Evolutionary conservation across 2,113 vertebrate species (phyloP).

Genomic region (Turnix velox): DNA sequence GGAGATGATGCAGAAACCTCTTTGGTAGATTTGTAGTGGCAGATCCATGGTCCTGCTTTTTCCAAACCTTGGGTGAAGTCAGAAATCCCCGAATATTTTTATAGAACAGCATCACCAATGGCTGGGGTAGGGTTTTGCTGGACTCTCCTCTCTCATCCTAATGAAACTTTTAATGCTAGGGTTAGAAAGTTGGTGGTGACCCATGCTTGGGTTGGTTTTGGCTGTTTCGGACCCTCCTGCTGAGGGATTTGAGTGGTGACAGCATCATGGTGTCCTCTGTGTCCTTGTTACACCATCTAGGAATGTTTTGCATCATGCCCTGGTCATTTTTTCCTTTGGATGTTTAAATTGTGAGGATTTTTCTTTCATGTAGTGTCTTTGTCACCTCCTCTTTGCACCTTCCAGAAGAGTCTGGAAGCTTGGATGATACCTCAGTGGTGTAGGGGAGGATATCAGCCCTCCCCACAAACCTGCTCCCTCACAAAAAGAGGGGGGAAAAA

Average conservation of each 20-base stretch:
- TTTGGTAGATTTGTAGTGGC: background rate
- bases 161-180: background rate
- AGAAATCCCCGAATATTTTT: background rate
- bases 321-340: background rate
- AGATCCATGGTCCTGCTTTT: background rate
- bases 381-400: background rate
- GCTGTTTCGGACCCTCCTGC: accelerated
- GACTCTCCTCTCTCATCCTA: background rate
- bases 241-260: accelerated
- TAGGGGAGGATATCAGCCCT: background rate
- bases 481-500: background rate
- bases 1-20: accelerated
- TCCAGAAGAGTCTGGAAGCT: accelerated
- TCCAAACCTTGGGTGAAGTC: background rate
- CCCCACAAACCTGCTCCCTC: background rate
- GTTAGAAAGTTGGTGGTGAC: accelerated
- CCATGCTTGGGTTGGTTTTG: background rate
- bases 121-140: background rate
- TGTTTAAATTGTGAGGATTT: accelerated
- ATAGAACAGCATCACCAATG: background rate
- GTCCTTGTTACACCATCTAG: background rate
- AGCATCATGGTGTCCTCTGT: accelerated
- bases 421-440: background rate
- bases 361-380: background rate
- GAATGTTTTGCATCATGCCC: background rate